Conservation (phyloP, 2,888 invertebrate species). For the Choreutis nemorana region DNA sequence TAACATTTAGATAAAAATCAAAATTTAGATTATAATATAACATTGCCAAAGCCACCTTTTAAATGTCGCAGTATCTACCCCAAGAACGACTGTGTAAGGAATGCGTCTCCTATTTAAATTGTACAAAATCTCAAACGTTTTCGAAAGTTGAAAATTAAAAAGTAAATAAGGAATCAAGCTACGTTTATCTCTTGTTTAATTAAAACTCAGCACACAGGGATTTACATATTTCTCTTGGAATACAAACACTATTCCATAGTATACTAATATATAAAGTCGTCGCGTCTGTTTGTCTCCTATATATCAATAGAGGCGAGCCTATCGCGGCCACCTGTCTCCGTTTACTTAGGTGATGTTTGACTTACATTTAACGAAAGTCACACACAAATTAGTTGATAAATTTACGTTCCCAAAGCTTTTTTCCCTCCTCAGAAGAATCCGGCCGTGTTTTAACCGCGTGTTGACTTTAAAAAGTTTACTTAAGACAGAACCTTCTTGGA, state of each 20-base stretch:
- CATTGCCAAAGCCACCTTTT: no score
- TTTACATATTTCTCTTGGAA: slow-evolving; percentile 49
- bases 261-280: no score
- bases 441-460: slow-evolving; percentile 39
- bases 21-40: no score
- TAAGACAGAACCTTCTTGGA: no score
- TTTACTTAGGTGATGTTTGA: slow-evolving; percentile 60
- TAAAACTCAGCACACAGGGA: slow-evolving; percentile 45
- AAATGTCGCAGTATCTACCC: no score
- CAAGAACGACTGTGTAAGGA: no score
- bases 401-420: slow-evolving; percentile 51
- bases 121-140: no score
- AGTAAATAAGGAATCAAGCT: slow-evolving; percentile 43
- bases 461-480: no score
- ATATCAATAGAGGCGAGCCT: slow-evolving; percentile 49
- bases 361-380: slow-evolving; percentile 59
- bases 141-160: slow-evolving; percentile 33
- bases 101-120: no score
- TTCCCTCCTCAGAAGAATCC: slow-evolving; percentile 34
- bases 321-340: slow-evolving; percentile 58
- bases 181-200: slow-evolving; percentile 58
- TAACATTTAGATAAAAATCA: no score
- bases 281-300: slow-evolving; percentile 32
- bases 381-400: slow-evolving; percentile 64
- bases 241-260: slow-evolving; percentile 27